These are phyloP conservation scores for Hedya salicella DNA, from an alignment of 2,888 invertebrate species.

Conservation along the genomic window DNA sequence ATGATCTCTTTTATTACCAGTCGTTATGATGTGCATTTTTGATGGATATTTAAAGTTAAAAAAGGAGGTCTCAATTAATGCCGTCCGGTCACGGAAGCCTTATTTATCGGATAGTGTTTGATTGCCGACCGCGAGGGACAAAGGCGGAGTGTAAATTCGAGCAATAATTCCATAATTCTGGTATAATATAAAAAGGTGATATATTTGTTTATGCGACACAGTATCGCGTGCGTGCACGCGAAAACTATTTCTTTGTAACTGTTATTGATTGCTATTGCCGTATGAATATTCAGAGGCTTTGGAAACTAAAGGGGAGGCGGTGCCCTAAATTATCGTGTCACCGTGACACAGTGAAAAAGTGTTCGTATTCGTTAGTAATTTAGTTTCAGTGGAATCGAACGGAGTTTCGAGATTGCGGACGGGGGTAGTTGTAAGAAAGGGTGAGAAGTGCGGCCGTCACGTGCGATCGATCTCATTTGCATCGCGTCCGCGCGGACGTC, in stretches of 20 bases:
- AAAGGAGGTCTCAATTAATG: constrained; percentile 75
- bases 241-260: constrained; percentile 82
- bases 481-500: constrained; percentile 80
- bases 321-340: constrained; percentile 84
- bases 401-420: constrained; percentile 77
- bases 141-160: constrained; percentile 63
- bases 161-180: constrained; percentile 68
- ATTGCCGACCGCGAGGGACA: constrained; percentile 60
- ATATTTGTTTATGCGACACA: constrained; percentile 83
- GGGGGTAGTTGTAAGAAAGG: constrained; percentile 83
- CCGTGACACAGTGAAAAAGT: constrained; percentile 81
- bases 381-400: constrained; percentile 36
- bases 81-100: constrained; percentile 78
- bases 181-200: constrained; percentile 77
- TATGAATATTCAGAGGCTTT: constrained; percentile 84
- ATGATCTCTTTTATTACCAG: constrained; percentile 64
- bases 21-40: constrained; percentile 81
- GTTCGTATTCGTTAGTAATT: constrained; percentile 51
- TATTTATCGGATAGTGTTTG: constrained; percentile 72
- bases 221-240: constrained; percentile 83
- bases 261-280: constrained; percentile 83
- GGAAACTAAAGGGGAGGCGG: constrained; percentile 77
- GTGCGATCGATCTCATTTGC: constrained; percentile 82
- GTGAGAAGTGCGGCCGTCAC: constrained; percentile 79
- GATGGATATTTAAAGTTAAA: constrained; percentile 72